phyloP scores from a whole-genome alignment of 1,140 invertebrate species.

The Brachystomella parvula region DNA sequence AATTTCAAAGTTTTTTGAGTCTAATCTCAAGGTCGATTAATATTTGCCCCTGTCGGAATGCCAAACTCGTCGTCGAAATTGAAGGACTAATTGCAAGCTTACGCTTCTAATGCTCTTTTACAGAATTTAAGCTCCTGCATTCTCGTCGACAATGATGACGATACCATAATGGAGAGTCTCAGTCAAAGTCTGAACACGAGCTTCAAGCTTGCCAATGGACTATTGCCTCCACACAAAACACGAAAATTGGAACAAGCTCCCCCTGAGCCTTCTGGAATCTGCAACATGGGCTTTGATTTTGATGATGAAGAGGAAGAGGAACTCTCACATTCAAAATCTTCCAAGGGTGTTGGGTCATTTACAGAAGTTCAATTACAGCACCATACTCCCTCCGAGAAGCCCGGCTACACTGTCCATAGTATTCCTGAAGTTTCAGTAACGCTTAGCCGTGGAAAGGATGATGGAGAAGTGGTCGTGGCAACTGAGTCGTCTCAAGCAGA shows the following conservation, averaged over 20 bases:
- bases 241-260: neutral
- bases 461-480: neutral
- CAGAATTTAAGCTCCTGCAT: conserved; percentile 36
- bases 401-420: neutral
- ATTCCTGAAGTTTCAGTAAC: conserved; percentile 10
- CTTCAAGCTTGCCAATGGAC: neutral
- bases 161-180: neutral
- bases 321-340: too few species aligned
- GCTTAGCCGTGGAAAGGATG: conserved; percentile 8
- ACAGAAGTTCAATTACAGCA: neutral
- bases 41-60: conserved; percentile 7
- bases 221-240: neutral
- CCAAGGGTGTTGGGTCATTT: neutral
- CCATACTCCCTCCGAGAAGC: neutral
- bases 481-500: neutral
- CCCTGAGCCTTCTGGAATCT: conserved; percentile 19
- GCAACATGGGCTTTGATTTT: conserved; percentile 35
- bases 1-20: conserved; percentile 3
- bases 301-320: conserved; percentile 31
- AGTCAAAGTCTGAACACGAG: neutral
- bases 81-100: conserved; percentile 11
- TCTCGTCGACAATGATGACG: conserved; percentile 26
- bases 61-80: neutral
- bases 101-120: conserved; percentile 17
- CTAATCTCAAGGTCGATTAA: neutral